Base-by-base conservation (phyloP, 2,888 invertebrate species). In the Drosophila flavopinicola region DNA sequence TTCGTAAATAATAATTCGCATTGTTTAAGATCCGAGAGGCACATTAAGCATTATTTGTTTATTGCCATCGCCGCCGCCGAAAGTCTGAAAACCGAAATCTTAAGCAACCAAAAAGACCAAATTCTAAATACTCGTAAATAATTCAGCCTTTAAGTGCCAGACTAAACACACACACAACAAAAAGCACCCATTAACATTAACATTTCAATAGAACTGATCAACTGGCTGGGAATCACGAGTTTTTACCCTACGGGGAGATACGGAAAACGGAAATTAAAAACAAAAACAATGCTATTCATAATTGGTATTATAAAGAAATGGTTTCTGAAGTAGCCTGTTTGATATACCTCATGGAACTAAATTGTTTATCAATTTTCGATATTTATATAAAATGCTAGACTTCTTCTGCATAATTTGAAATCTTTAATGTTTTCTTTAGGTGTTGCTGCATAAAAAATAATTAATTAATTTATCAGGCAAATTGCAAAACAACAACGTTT, bases 1-100 rank as follows among this genome's bases (percentile, higher is more conserved):
- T 82, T 65, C 44, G 57, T 73, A 79, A 80, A 79, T 79, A 73
- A 72, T 85, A 78, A 78, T 85, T 85, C 64, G 71, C 79, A 84
- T 79, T 83, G 74, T 80, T 84, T 70, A 80, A 69, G 56, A 58
- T 66, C 59, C 56, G n/a, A 11, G 42, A 56, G 72, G 61, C 71
- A 67, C 71, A 80, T 85, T 74, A 66, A 52, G 66, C 74, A 71
- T 66, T 68, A 80, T 85, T 75, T 79, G 80, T 85, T 79, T 78
- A 78, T 73, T 47, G 61, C 58, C 45, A 4, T 4, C 20, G 20
- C 20, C n/a, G n/a, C n/a, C n/a, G n/a, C 4, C 20, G 20, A 20
- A 20, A 20, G 20, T 3, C 20, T 20, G 20, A 20, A 4, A 44
- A 13, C 11, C 24, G 11, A 49, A 37, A 13, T 33, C 51, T 69